Conservation (phyloP, 2,113 vertebrate genomes). For the Podarcis raffonei region DNA sequence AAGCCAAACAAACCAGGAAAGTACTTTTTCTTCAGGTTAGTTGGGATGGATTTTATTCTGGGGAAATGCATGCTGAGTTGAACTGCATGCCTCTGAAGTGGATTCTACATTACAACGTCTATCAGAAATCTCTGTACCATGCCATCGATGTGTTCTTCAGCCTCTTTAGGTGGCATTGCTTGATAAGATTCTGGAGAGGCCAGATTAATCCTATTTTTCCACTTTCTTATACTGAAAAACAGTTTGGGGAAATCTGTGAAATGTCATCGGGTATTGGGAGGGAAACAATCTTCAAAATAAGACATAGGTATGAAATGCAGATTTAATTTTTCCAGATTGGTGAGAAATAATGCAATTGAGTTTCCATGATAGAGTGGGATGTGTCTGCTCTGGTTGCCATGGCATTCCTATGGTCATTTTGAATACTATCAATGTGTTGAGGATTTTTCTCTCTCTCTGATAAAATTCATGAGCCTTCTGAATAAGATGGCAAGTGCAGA, state of each 20-base stretch:
- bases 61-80: not conserved
- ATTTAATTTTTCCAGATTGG: accelerated
- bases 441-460: not conserved
- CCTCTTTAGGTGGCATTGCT: not conserved
- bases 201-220: not conserved
- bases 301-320: not conserved
- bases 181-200: not conserved
- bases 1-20: not conserved
- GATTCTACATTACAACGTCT: not conserved
- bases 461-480: slow-evolving; percentile 27
- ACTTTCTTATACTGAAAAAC: not conserved
- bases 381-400: not conserved
- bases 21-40: not conserved
- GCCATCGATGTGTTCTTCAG: accelerated
- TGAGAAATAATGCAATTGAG: slow-evolving; percentile 19
- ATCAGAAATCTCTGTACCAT: not conserved
- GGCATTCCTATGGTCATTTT: slow-evolving; percentile 9
- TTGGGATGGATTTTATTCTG: not conserved
- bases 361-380: not conserved
- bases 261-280: not conserved
- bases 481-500: slow-evolving; percentile 1
- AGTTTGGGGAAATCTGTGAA: not conserved
- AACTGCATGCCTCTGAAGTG: not conserved
- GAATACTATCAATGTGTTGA: not conserved
- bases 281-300: not conserved